These are phyloP conservation scores for Lasioglossum lativentre DNA, from an alignment of 2,888 invertebrate species.

Conservation along the genomic window DNA sequence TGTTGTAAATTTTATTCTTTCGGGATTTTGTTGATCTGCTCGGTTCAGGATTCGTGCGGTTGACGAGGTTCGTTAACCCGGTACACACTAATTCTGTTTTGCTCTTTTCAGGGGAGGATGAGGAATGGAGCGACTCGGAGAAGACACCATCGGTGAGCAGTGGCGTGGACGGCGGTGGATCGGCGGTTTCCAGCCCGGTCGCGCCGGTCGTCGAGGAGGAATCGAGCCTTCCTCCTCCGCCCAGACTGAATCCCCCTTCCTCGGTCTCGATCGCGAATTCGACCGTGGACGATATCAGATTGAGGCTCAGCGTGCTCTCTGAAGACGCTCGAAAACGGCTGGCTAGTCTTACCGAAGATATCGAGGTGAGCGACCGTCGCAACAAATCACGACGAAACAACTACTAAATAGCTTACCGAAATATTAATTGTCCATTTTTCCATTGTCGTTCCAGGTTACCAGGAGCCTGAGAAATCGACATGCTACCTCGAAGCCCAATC, in stretches of 20 bases:
- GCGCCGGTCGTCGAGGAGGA: slow-evolving; percentile 80
- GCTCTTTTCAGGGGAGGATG: slow-evolving; percentile 83
- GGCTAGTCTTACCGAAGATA: slow-evolving; percentile 79
- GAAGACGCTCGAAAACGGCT: slow-evolving; percentile 82
- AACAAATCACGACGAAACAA: not conserved
- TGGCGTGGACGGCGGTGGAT: slow-evolving; percentile 82
- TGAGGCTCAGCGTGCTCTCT: slow-evolving; percentile 77
- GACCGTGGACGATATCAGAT: slow-evolving; percentile 78
- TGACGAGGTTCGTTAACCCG: not conserved
- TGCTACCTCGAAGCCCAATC: slow-evolving; percentile 65
- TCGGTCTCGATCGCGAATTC: slow-evolving; percentile 65
- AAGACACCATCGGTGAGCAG: slow-evolving; percentile 84
- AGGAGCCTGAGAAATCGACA: slow-evolving; percentile 64
- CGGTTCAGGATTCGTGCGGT: not conserved
- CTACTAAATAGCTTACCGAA: no score
- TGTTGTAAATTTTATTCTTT: not conserved
- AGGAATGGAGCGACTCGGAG: slow-evolving; percentile 84
- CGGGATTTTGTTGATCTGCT: not conserved
- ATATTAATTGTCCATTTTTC: not conserved
- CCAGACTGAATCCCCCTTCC: slow-evolving; percentile 74
- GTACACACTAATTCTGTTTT: not conserved
- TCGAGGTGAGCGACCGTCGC: slow-evolving; percentile 74
- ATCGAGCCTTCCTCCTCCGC: slow-evolving; percentile 78
- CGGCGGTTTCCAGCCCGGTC: slow-evolving; percentile 81
- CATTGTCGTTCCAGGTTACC: slow-evolving; percentile 48